Evolutionary conservation across 2,113 vertebrate species (phyloP).

Genomic region (Ginglymostoma cirratum): DNA sequence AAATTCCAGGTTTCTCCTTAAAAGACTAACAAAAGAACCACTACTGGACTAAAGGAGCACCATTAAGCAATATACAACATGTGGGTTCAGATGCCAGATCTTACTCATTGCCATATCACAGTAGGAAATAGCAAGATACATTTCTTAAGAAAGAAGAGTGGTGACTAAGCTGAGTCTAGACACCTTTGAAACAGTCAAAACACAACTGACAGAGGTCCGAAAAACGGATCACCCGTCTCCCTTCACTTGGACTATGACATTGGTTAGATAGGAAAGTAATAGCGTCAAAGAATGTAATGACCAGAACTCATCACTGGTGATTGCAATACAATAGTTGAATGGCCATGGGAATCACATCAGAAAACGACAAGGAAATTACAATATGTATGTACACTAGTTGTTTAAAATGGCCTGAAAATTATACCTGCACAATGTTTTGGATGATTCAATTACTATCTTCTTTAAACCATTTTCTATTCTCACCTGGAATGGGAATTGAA

Average conservation of each 20-base stretch:
- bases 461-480: constrained; percentile 39
- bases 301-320: neutral
- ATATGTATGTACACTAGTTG: neutral
- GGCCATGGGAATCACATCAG: neutral
- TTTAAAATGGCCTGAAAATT: neutral
- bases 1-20: neutral
- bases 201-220: neutral
- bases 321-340: neutral
- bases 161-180: too few relatives aligned
- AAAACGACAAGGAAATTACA: rapidly evolving
- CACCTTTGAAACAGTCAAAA: neutral
- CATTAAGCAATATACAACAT: neutral
- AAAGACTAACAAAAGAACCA: neutral
- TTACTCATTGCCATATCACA: neutral
- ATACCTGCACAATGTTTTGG: neutral
- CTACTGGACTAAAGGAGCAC: neutral
- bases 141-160: too few relatives aligned
- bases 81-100: neutral
- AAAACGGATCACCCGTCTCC: neutral
- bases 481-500: constrained; percentile 83
- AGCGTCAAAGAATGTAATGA: neutral
- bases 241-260: neutral
- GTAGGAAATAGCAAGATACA: neutral
- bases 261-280: neutral
- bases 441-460: neutral